phyloP scores from a whole-genome alignment of 2,888 invertebrate species.

The Drosophila setosimentum region DNA sequence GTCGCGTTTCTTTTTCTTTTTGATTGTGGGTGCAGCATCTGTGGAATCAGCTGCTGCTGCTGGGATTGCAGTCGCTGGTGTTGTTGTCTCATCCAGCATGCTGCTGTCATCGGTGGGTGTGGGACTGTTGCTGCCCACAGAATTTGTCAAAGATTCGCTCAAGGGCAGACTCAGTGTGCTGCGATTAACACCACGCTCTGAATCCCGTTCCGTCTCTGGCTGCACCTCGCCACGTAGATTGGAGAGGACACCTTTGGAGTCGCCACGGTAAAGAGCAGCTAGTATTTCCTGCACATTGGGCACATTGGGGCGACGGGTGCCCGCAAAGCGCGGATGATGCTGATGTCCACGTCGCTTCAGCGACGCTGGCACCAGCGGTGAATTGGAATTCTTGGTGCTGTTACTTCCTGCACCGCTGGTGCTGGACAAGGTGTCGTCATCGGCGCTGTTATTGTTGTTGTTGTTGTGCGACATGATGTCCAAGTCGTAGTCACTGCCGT shows the following conservation, averaged over 20 bases:
- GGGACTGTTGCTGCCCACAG: conserved; percentile 83
- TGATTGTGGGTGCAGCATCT: conserved; percentile 23
- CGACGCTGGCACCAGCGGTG: conserved; percentile 71
- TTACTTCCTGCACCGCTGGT: conserved; percentile 78
- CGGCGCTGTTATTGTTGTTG: conserved; percentile 39
- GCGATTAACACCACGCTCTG: conserved; percentile 49
- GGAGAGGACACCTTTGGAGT: conserved; percentile 80
- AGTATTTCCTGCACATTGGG: conserved; percentile 85
- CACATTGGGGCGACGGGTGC: conserved; percentile 87
- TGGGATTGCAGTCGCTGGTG: not conserved
- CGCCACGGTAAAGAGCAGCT: conserved; percentile 84
- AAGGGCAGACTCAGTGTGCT: conserved; percentile 81
- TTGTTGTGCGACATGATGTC: conserved; percentile 42
- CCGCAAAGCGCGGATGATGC: conserved; percentile 90
- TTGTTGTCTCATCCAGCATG: conserved; percentile 78
- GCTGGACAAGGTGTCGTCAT: conserved; percentile 73
- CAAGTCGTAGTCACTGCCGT: conserved; percentile 58
- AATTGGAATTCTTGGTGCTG: conserved; percentile 53
- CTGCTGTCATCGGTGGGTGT: conserved; percentile 85
- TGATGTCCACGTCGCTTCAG: conserved; percentile 89
- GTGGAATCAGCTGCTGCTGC: conserved; percentile 11
- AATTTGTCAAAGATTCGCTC: conserved; percentile 79
- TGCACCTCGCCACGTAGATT: conserved; percentile 70
- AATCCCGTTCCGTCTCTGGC: conserved; percentile 35
- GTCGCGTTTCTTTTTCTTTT: conserved; percentile 73